Base-by-base conservation (phyloP, 2,888 invertebrate genomes). In the Trissolcus japonicus region DNA sequence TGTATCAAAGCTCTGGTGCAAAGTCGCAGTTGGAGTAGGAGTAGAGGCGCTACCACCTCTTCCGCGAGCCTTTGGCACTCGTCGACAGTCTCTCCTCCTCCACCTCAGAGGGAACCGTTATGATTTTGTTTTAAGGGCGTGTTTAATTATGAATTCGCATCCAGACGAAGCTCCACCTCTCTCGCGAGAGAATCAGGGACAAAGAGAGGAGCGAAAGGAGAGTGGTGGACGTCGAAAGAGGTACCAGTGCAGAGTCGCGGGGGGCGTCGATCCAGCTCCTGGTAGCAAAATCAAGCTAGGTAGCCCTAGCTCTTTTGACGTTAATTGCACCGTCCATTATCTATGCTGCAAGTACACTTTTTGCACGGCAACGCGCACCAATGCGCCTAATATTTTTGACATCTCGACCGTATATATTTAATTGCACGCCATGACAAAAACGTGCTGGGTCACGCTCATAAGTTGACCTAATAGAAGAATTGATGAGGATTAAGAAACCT, bases 61-160 rank as follows among this genome's bases (percentile, higher is more conserved):
- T 72, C 69, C 76, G 71, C 74, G 62, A 66, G 77, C 69, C 72
- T 72, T 75, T 62, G 78, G 78, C 68, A 61, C 69, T 68, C 69
- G 74, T 69, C 79, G 75, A 67, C 78, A 75, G 74, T 62, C 71
- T 78, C 79, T 80, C 69, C 78, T 76, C 76, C 81, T 73, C 76
- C 75, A 53, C 80, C 80, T 81, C 85, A 81, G n/a, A 84, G 85
- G 83, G 83, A 83, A 82, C 85, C 86, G 88, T 86, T 87, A 88
- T 89, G 89, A 89, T 89, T 89, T 88, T 88, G 88, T 88, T 89
- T 88, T 88, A 89, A 88, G 89, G 89, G 89, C 89, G 88, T 88
- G 89, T 89, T 89, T 89, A 89, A 89, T 89, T 89, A 89, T 88
- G 87, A 88, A 89, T 89, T 87, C 87, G 87, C 86, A 87, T 87